Evolutionary conservation across 2,888 invertebrate species (phyloP).

Genomic region (Agrenia bidenticulata): DNA sequence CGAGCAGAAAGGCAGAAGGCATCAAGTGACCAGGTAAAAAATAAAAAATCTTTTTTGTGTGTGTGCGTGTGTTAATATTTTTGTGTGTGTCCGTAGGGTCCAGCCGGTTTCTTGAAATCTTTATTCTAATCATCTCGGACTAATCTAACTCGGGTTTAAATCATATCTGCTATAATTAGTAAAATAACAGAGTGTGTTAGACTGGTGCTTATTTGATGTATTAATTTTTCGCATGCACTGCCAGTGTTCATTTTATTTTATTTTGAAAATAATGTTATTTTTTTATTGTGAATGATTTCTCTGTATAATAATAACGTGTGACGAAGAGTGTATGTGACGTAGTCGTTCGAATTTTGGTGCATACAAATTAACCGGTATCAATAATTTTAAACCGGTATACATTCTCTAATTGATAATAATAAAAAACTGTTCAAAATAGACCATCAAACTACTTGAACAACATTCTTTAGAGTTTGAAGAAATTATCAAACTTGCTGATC

Average conservation of each 20-base stretch:
- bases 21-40: slow-evolving; percentile 28
- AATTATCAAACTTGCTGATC: slow-evolving; percentile 27
- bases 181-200: no score
- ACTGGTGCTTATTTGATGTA: no score
- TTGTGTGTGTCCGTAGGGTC: slow-evolving; percentile 40
- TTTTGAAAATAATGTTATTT: slow-evolving; percentile 5
- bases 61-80: slow-evolving; percentile 10
- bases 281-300: slow-evolving; percentile 5
- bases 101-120: slow-evolving; percentile 53
- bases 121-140: slow-evolving; percentile 54
- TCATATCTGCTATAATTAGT: no score
- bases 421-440: neutral
- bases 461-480: slow-evolving; percentile 31
- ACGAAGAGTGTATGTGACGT: no score
- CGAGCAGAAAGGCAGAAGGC: slow-evolving; percentile 57
- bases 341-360: no score
- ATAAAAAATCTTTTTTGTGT: slow-evolving; percentile 12
- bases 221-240: neutral
- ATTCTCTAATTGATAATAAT: no score
- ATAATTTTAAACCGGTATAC: no score
- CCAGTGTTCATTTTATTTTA: neutral
- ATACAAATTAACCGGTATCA: no score
- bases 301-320: no score
- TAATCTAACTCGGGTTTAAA: no score
- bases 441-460: neutral